Conservation (phyloP, 2,888 invertebrate species). For the Rosalia funebris region DNA sequence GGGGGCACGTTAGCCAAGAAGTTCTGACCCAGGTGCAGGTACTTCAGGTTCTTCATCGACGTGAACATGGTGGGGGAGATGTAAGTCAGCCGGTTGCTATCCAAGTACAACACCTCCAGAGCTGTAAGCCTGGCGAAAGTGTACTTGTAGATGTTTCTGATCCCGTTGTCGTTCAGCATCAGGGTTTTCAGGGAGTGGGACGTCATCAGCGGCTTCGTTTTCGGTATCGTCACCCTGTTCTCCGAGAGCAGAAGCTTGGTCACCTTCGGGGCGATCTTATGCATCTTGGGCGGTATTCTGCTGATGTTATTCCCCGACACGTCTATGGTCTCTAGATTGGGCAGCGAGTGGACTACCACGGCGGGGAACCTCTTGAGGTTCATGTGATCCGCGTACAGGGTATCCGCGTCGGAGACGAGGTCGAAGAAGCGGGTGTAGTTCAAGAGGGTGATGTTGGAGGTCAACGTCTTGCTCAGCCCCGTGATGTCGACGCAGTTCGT, state of each 20-base stretch:
- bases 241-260: slow-evolving; percentile 50
- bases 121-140: slow-evolving; percentile 52
- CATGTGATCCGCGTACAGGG: slow-evolving; percentile 58
- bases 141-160: slow-evolving; percentile 45
- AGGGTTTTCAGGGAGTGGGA: slow-evolving; percentile 52
- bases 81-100: slow-evolving; percentile 51
- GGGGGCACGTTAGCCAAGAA: slow-evolving; percentile 41
- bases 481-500: slow-evolving; percentile 56
- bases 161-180: slow-evolving; percentile 56
- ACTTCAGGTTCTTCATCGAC: slow-evolving; percentile 51
- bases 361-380: slow-evolving; percentile 45
- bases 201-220: slow-evolving; percentile 47
- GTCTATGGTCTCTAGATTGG: slow-evolving; percentile 55
- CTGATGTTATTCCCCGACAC: slow-evolving; percentile 55
- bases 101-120: slow-evolving; percentile 56
- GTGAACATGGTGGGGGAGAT: slow-evolving; percentile 49
- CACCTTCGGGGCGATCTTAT: slow-evolving; percentile 47
- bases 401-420: slow-evolving; percentile 40
- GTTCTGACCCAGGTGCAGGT: slow-evolving; percentile 57
- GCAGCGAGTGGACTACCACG: slow-evolving; percentile 42
- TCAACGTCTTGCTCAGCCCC: slow-evolving; percentile 43
- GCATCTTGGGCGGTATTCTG: slow-evolving; percentile 48
- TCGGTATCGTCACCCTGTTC: slow-evolving; percentile 48
- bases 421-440: slow-evolving; percentile 37
- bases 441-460: slow-evolving; percentile 23